These are phyloP conservation scores for Grapholita molesta DNA, from an alignment of 1,140 invertebrate species.

Conservation along the genomic window DNA sequence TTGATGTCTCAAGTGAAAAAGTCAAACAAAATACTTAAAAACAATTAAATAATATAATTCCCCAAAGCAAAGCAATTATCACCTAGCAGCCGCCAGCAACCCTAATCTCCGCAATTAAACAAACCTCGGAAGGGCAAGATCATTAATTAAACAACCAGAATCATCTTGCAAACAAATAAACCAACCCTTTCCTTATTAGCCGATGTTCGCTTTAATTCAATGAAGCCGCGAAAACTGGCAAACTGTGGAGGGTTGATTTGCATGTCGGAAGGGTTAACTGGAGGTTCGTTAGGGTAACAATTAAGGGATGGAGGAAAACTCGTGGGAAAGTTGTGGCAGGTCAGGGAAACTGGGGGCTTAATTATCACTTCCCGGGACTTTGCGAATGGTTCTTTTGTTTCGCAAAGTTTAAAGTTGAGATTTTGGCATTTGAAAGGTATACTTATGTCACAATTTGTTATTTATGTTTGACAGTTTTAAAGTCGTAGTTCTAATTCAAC, in stretches of 20 bases:
- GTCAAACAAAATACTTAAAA: neutral
- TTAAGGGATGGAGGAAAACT: conserved; percentile 58
- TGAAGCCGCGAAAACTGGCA: conserved; percentile 66
- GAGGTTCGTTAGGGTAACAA: conserved; percentile 70
- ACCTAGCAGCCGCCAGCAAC: conserved; percentile 37
- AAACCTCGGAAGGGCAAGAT: conserved; percentile 59
- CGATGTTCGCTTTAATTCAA: conserved; percentile 69
- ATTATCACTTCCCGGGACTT: conserved; percentile 22
- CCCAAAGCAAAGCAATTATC: conserved; percentile 28
- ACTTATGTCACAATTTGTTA: neutral
- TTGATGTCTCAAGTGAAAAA: too few relatives aligned
- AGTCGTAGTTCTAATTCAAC: too few relatives aligned
- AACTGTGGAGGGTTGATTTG: conserved; percentile 75
- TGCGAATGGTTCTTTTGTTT: neutral
- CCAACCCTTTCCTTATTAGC: conserved; percentile 60
- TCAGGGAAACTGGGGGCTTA: conserved; percentile 40
- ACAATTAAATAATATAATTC: conserved; percentile 9
- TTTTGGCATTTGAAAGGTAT: neutral
- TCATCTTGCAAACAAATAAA: conserved; percentile 70
- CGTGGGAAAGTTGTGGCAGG: conserved; percentile 70
- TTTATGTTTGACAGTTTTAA: too few relatives aligned
- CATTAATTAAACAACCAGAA: conserved; percentile 70
- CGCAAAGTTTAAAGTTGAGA: neutral
- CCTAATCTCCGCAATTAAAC: conserved; percentile 52
- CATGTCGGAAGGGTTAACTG: conserved; percentile 73